Conservation (phyloP, 2,113 vertebrate genomes). For the Neomonachus schauinslandi region DNA sequence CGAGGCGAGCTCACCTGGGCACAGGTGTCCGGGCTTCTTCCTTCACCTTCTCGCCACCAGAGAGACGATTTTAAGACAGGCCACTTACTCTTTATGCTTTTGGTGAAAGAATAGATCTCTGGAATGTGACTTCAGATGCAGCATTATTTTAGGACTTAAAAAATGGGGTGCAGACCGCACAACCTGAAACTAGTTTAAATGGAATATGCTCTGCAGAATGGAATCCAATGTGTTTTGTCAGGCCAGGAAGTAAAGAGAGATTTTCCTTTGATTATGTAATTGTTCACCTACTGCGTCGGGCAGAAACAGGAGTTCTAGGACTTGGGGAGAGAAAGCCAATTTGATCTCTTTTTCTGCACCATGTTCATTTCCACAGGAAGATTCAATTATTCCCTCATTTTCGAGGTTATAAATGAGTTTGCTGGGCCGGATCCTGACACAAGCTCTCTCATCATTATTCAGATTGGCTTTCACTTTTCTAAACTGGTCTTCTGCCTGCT, state of each 20-base stretch:
- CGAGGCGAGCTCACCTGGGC: accelerated
- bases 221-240: not conserved
- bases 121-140: not conserved
- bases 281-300: not conserved
- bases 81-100: not conserved
- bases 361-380: constrained; percentile 65
- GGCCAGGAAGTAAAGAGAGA: not conserved
- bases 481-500: constrained; percentile 58
- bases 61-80: not conserved
- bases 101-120: not conserved
- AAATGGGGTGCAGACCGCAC: not conserved
- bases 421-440: not conserved
- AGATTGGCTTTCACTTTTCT: constrained; percentile 46
- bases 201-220: not conserved
- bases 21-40: accelerated
- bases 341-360: constrained; percentile 33
- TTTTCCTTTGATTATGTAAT: constrained; percentile 54
- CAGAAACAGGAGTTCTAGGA: not conserved
- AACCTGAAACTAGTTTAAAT: not conserved
- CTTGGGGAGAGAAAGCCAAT: constrained; percentile 51
- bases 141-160: constrained; percentile 4
- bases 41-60: not conserved
- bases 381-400: constrained; percentile 48
- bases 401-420: constrained; percentile 55
- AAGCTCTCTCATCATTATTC: constrained; percentile 48